phyloP scores from a whole-genome alignment of 2,888 invertebrate species.

The Clepsis dumicolana region DNA sequence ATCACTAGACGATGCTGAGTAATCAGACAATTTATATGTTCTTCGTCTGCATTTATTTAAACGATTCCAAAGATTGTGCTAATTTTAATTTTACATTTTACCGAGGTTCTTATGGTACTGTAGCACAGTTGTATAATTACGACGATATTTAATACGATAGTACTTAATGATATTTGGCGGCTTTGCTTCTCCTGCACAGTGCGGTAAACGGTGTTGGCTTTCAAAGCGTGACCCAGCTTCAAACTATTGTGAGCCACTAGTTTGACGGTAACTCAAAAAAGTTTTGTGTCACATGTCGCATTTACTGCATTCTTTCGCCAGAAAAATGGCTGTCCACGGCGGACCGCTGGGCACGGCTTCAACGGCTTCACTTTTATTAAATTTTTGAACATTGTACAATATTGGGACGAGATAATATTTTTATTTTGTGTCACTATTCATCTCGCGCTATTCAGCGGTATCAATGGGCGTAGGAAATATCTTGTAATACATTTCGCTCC shows the following conservation, averaged over 20 bases:
- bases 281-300: neutral
- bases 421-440: constrained; percentile 23
- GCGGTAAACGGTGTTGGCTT: neutral
- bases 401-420: constrained; percentile 17
- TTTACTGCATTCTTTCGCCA: constrained; percentile 21
- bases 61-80: neutral
- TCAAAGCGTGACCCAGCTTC: neutral
- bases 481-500: constrained; percentile 35
- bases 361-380: constrained; percentile 26
- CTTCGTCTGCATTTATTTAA: neutral
- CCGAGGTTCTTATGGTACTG: neutral
- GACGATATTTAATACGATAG: too few relatives aligned
- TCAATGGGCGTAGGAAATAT: constrained; percentile 35
- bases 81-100: neutral
- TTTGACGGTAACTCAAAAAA: constrained; percentile 2
- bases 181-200: neutral
- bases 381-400: constrained; percentile 23
- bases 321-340: constrained; percentile 11
- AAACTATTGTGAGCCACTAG: neutral
- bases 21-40: neutral
- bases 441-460: constrained; percentile 22
- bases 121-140: too few relatives aligned
- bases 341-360: constrained; percentile 6
- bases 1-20: neutral
- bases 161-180: neutral